phyloP scores from a whole-genome alignment of 2,797 vertebrate species.

The Acridotheres tristis region DNA sequence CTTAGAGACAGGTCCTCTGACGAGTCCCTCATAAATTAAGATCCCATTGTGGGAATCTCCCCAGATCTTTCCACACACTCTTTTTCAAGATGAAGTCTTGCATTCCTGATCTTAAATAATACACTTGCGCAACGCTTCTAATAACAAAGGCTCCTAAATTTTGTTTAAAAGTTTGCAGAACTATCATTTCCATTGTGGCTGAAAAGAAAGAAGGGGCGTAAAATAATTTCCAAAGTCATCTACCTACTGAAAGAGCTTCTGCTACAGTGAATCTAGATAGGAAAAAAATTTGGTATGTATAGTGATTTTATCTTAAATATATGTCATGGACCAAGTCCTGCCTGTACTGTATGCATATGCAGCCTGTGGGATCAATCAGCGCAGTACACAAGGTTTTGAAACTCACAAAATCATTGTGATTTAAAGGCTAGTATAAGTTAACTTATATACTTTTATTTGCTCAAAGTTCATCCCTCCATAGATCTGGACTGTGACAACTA shows the following conservation, averaged over 20 bases:
- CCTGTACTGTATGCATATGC: background rate
- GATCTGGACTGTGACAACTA: background rate
- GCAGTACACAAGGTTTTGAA: background rate
- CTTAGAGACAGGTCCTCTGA: slow-evolving; percentile 12
- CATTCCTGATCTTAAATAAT: slow-evolving; percentile 1
- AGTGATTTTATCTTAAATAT: background rate
- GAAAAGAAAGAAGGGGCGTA: background rate
- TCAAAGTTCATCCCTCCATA: background rate
- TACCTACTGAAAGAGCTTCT: background rate
- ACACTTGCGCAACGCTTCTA: background rate
- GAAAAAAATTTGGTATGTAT: background rate
- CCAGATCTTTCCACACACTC: background rate
- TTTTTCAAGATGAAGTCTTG: background rate
- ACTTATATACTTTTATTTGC: slow-evolving; percentile 19
- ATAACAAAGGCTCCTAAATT: background rate
- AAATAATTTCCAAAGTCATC: background rate
- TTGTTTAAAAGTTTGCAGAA: background rate
- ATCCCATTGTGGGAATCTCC: background rate
- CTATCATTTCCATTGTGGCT: background rate
- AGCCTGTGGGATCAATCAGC: background rate
- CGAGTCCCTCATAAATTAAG: slow-evolving; percentile 17
- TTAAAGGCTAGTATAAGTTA: slow-evolving; percentile 28
- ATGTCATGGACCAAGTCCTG: background rate
- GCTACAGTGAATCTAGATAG: background rate
- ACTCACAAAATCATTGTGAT: slow-evolving; percentile 7